Conservation (phyloP, 2,888 invertebrate genomes). For the Eupithecia abbreviata region DNA sequence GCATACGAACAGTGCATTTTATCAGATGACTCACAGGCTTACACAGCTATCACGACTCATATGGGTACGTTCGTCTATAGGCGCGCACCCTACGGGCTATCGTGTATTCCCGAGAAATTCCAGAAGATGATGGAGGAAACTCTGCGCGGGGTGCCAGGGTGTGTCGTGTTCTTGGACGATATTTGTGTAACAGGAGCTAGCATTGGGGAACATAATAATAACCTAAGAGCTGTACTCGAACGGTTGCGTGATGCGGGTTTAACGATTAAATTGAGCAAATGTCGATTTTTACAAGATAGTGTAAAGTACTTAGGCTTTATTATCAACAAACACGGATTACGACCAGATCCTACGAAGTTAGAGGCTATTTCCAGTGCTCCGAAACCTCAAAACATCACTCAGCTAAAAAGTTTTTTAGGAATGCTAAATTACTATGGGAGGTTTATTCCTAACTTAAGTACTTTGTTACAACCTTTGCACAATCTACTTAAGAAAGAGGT, state of each 20-base stretch:
- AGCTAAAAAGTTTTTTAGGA: conserved; percentile 4
- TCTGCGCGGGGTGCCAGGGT: conserved; percentile 39
- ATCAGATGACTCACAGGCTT: conserved; percentile 21
- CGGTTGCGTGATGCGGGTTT: too few species aligned
- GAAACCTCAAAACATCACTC: background rate
- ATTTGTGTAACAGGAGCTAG: conserved; percentile 37
- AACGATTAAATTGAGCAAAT: too few species aligned
- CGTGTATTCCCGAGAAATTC: conserved; percentile 45
- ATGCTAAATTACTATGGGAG: conserved; percentile 61
- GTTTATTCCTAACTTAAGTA: conserved; percentile 79
- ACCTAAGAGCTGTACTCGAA: too few species aligned
- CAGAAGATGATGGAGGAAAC: conserved; percentile 48
- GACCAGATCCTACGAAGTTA: background rate
- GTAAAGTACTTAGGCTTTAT: background rate
- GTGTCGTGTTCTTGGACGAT: conserved; percentile 44
- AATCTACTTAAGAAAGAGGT: conserved; percentile 35
- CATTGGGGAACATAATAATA: background rate
- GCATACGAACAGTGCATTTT: conserved; percentile 23
- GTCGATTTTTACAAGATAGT: conserved; percentile 5
- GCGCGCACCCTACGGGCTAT: conserved; percentile 26
- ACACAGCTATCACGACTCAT: conserved; percentile 29
- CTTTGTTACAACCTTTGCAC: conserved; percentile 54
- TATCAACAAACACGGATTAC: background rate
- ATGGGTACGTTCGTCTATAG: conserved; percentile 28
- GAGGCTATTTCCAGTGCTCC: background rate